These are phyloP conservation scores for Agrochola lota DNA, from an alignment of 2,888 invertebrate genomes.

Conservation along the genomic window DNA sequence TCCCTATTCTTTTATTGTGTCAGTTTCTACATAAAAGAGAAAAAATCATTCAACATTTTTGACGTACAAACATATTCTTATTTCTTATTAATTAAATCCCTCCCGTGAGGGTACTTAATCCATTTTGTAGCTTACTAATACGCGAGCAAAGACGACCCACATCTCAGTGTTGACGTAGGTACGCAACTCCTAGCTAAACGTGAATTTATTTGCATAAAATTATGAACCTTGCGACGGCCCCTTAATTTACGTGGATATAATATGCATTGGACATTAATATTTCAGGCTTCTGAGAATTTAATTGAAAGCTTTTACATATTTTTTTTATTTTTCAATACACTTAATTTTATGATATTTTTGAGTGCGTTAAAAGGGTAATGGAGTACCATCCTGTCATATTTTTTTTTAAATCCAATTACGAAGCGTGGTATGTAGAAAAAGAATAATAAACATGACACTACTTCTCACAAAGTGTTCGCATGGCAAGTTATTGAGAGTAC, in stretches of 20 bases:
- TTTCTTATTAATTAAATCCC: slow-evolving; percentile 79
- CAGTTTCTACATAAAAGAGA: neutral
- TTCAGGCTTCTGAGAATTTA: slow-evolving; percentile 12
- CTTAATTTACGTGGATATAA: slow-evolving; percentile 45
- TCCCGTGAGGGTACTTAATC: slow-evolving; percentile 77
- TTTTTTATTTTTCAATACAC: neutral
- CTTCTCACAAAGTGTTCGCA: neutral
- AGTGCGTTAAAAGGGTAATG: neutral
- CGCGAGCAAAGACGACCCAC: slow-evolving; percentile 75
- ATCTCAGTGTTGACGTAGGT: slow-evolving; percentile 78
- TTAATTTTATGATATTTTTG: neutral
- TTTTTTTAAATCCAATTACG: neutral
- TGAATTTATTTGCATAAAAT: slow-evolving; percentile 73
- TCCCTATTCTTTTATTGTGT: neutral
- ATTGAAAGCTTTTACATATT: slow-evolving; percentile 20
- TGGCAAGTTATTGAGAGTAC: neutral
- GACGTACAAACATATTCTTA: slow-evolving; percentile 70
- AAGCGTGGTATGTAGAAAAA: too few relatives aligned
- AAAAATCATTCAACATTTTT: slow-evolving; percentile 16
- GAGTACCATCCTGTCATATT: neutral
- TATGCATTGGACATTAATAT: slow-evolving; percentile 48
- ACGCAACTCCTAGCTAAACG: slow-evolving; percentile 68
- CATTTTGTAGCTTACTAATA: slow-evolving; percentile 79
- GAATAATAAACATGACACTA: neutral
- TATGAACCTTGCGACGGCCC: slow-evolving; percentile 56